Conservation (phyloP, 2,888 invertebrate genomes). For the Rhagium mordax region DNA sequence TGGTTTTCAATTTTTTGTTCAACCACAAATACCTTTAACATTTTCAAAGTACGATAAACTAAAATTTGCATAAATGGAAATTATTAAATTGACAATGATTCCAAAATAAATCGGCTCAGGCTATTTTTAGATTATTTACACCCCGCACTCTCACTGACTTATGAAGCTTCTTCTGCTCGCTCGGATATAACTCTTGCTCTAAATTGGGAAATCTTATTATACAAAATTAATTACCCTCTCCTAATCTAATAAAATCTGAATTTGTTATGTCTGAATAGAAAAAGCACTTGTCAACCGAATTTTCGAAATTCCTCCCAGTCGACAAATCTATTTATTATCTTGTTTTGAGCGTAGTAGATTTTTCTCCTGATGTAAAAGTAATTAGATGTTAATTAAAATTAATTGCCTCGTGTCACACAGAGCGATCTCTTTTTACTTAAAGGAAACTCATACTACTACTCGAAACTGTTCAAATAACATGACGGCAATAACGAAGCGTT, state of each 20-base stretch:
- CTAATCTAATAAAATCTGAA: constrained; percentile 24
- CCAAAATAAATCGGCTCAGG: background rate
- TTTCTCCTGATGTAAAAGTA: constrained; percentile 9
- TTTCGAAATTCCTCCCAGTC: constrained; percentile 11
- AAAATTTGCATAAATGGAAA: too few relatives aligned
- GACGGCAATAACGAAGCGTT: background rate
- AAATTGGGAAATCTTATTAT: constrained; percentile 16
- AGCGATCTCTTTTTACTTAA: background rate
- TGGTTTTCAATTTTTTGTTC: too few relatives aligned
- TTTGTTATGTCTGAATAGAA: constrained; percentile 30
- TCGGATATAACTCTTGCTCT: constrained; percentile 11
- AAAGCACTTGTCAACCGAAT: constrained; percentile 22
- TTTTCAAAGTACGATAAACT: too few relatives aligned
- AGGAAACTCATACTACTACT: background rate
- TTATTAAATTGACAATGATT: constrained; percentile 4
- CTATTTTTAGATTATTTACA: constrained; percentile 22
- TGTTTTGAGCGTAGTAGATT: constrained; percentile 13
- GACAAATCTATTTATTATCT: constrained; percentile 22
- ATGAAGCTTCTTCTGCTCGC: constrained; percentile 10
- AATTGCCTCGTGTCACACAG: background rate
- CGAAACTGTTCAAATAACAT: background rate
- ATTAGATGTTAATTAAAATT: constrained; percentile 19
- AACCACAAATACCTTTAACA: too few relatives aligned
- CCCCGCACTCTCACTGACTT: background rate
- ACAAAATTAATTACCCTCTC: constrained; percentile 30